Conservation (phyloP, 2,113 vertebrate genomes). For the Muscicapa adusta region DNA sequence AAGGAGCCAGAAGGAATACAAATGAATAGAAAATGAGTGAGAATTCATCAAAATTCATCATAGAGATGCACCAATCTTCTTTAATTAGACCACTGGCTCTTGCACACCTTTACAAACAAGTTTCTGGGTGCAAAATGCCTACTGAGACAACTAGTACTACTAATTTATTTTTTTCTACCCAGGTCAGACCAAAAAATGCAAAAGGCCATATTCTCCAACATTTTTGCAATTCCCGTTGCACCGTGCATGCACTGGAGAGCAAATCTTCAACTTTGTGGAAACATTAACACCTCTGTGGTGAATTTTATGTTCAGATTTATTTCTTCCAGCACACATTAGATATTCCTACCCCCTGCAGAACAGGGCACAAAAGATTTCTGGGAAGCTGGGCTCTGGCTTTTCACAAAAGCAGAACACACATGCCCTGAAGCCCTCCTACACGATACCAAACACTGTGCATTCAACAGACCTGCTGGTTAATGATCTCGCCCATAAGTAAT, state of each 20-base stretch:
- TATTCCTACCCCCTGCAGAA: not conserved
- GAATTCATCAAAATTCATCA: not conserved
- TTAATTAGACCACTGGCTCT: not conserved
- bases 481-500: conserved; percentile 65
- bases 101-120: not conserved
- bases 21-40: not conserved
- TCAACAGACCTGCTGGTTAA: conserved; percentile 59
- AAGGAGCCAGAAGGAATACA: not conserved
- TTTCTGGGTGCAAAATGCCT: not conserved
- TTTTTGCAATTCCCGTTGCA: not conserved
- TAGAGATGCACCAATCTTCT: not conserved
- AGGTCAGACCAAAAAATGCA: not conserved
- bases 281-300: not conserved
- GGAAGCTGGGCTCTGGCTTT: not conserved
- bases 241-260: not conserved
- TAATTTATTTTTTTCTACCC: not conserved
- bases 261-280: not conserved
- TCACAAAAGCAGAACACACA: not conserved
- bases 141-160: not conserved
- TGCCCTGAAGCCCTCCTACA: conserved; percentile 30
- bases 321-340: not conserved
- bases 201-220: not conserved
- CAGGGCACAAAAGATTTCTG: not conserved
- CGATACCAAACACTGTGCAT: not conserved
- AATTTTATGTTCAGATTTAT: not conserved